Percentiles rank a stretch among this genome's conserved stretches.
Evolutionary conservation across 1,140 invertebrate species (phyloP).

Genomic region (Teleogryllus occipitalis): DNA sequence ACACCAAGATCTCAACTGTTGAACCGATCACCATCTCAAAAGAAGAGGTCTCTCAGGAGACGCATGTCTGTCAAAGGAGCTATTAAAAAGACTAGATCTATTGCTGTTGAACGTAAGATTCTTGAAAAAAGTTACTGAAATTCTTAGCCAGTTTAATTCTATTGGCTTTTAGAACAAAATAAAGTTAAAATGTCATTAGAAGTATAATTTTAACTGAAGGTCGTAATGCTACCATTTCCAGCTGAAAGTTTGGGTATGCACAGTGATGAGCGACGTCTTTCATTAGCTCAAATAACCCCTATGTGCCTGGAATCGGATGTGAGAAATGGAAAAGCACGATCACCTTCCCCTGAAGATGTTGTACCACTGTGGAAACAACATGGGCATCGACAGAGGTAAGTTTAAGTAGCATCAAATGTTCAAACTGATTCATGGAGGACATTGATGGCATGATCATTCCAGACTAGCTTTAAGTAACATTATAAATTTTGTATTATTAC

Average conservation of each 20-base stretch:
- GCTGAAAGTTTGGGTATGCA: constrained; percentile 64
- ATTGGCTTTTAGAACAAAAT: too few species aligned
- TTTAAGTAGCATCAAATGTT: not conserved
- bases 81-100: constrained; percentile 78
- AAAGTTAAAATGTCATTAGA: too few species aligned
- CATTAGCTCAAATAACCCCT: constrained; percentile 4
- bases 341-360: constrained; percentile 44
- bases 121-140: too few species aligned
- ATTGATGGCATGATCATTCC: too few species aligned
- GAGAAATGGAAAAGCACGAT: constrained; percentile 27
- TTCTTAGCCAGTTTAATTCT: too few species aligned
- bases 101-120: constrained; percentile 67
- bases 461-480: too few species aligned
- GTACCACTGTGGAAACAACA: constrained; percentile 37
- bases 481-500: too few species aligned
- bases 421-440: too few species aligned
- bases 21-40: constrained; percentile 39
- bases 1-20: constrained; percentile 60
- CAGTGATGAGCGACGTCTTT: constrained; percentile 32
- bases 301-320: constrained; percentile 2
- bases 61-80: constrained; percentile 77
- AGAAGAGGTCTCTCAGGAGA: constrained; percentile 40
- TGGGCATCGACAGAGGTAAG: constrained; percentile 13
- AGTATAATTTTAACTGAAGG: too few species aligned
- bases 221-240: not conserved